Evolutionary conservation across 2,888 invertebrate genomes (phyloP), one percentile per base, ranked within the genome.

Genomic region (Brassicogethes aeneus): DNA sequence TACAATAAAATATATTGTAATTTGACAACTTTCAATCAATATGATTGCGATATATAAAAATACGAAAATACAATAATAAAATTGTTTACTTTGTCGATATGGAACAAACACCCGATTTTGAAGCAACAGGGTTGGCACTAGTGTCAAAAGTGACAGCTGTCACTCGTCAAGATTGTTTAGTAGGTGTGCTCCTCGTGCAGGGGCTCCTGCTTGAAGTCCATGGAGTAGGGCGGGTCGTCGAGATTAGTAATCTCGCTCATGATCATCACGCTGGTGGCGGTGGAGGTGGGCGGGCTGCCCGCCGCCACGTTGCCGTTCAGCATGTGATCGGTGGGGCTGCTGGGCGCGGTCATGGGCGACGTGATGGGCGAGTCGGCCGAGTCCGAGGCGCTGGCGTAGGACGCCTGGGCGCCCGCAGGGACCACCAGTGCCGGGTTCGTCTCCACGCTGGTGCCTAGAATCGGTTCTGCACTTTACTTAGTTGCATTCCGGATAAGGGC

Each of bases 331-430:
- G 61, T 64, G 1, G 68, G 68, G 44, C 65, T 67, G 47, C 58
- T 63, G 16, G 63, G 70, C 37, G 60, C 65, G 2, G 65, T 59
- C 34, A 65, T 68, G 10, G 73, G 70, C 10, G 74, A 72, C 2
- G 73, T 71, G 32, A 73, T 56, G 1, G 73, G 73, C 55, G 74
- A 75, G 48, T 73, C 74, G 0, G 75, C 73, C 7, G 74, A 74
- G 43, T 74, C 75, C 48, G 72, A 73, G 41, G 72, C 70, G 56
- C 72, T 71, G 36, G 16, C 37, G 37, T 15, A 14, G 35, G 34
- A 37, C 32, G 15, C 13, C 7, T 15, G 16, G 12, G 40, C 40
- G 14, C 36, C 41, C 10, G 53, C 47, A n/a, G 62, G 55, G 17
- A 63, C 55, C 1, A 65, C 55, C 16, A 64, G 42, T 54, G 69